Conservation (phyloP, 2,888 invertebrate species). For the Chalcosyrphus nemorum region DNA sequence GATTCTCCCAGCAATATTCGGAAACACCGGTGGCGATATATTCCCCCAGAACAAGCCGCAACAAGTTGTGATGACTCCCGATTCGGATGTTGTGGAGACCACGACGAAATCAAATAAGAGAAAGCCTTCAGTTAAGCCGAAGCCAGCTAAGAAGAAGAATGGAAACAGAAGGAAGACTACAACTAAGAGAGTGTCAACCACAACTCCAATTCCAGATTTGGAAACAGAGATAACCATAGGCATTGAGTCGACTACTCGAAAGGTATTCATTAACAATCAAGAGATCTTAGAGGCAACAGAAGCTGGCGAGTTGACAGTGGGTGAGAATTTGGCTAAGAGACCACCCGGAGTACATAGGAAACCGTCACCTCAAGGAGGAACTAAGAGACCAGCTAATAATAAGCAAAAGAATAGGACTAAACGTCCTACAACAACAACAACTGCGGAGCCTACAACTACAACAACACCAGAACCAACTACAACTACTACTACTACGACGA, state of each 20-base stretch:
- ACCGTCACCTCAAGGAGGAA: constrained; percentile 59
- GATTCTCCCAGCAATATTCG: constrained; percentile 91
- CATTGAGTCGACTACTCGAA: constrained; percentile 77
- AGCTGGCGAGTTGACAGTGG: constrained; percentile 25
- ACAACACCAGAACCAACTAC: constrained; percentile 8
- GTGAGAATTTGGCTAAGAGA: constrained; percentile 75
- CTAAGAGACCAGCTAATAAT: constrained; percentile 76
- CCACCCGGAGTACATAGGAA: constrained; percentile 58
- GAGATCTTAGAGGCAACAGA: constrained; percentile 77
- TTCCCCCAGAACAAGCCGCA: constrained; percentile 83
- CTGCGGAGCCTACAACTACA: constrained; percentile 12
- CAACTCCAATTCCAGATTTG: constrained; percentile 72
- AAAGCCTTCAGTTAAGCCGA: constrained; percentile 76
- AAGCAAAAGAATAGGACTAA: constrained; percentile 79
- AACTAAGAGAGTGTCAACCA: constrained; percentile 68
- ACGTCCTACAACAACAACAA: constrained; percentile 63
- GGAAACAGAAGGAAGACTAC: constrained; percentile 77
- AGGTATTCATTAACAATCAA: constrained; percentile 79
- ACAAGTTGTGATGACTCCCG: constrained; percentile 81
- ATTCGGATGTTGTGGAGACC: constrained; percentile 80
- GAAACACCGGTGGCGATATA: constrained; percentile 86
- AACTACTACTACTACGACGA: constrained; percentile 16
- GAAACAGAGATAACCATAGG: constrained; percentile 75
- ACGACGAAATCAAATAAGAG: constrained; percentile 75
- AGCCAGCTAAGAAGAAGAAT: constrained; percentile 78